phyloP scores from a whole-genome alignment of 1,140 invertebrate species.

The Drosophila kurseongensis region DNA sequence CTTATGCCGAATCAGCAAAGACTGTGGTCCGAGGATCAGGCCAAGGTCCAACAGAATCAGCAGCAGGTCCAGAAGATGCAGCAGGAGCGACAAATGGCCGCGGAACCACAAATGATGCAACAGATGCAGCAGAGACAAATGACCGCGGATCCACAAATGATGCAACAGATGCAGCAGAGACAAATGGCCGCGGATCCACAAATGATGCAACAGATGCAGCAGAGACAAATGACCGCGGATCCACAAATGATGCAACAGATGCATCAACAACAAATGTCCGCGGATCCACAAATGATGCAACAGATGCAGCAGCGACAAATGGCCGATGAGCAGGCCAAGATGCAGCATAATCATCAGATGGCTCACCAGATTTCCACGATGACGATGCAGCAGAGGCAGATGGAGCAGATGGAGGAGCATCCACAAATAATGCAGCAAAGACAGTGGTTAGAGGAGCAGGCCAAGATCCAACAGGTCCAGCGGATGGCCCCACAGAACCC shows the following conservation, averaged over 20 bases:
- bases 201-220: conserved; percentile 26
- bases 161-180: conserved; percentile 28
- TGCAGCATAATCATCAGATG: conserved; percentile 2
- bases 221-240: background rate
- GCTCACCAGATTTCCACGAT: conserved; percentile 16
- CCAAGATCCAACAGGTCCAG: conserved; percentile 11
- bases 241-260: conserved; percentile 11
- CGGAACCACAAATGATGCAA: background rate
- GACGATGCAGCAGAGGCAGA: conserved; percentile 29
- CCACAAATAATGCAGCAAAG: conserved; percentile 15
- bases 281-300: background rate
- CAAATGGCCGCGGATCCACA: too few species aligned
- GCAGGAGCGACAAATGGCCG: background rate
- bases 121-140: conserved; percentile 2
- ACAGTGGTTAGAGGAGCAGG: conserved; percentile 32
- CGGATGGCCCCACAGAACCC: conserved; percentile 15
- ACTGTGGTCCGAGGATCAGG: conserved; percentile 28
- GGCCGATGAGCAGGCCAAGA: background rate
- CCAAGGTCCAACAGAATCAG: conserved; percentile 18
- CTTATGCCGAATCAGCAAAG: conserved; percentile 2
- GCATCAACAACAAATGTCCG: background rate
- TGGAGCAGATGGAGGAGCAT: background rate
- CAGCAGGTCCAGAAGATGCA: conserved; percentile 11
- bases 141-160: background rate
- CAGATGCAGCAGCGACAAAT: conserved; percentile 4